Percentiles rank a stretch among this genome's conserved stretches.
Conservation (phyloP, 2,113 vertebrate genomes). For the Gymnorhina tibicen region DNA sequence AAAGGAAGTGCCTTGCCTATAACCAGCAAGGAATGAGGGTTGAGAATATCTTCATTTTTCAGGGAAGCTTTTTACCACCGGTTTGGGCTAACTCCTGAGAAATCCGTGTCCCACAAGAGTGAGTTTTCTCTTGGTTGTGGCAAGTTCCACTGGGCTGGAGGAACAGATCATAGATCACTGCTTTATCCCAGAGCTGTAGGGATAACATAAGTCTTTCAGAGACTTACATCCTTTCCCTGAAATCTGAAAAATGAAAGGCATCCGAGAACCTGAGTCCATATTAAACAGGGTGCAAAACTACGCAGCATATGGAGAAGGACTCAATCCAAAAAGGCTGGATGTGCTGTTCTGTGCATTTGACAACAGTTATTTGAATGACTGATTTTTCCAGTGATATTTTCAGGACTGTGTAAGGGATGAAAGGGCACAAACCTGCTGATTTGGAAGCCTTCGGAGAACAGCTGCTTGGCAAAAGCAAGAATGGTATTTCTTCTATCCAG, state of each 20-base stretch:
- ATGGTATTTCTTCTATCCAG: not conserved
- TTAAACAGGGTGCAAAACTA: not conserved
- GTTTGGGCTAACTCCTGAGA: not conserved
- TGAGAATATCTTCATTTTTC: not conserved
- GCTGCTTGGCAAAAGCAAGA: not conserved
- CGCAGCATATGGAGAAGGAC: fast-evolving
- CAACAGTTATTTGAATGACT: not conserved
- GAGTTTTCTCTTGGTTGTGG: not conserved
- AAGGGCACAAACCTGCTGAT: not conserved
- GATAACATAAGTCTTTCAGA: not conserved
- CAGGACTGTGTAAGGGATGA: not conserved
- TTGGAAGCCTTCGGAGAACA: not conserved
- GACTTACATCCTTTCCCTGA: not conserved
- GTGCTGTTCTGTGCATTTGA: not conserved
- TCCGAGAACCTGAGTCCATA: not conserved
- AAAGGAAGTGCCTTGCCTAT: not conserved
- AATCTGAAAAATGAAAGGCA: not conserved
- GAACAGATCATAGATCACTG: fast-evolving
- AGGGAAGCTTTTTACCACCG: not conserved
- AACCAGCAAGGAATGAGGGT: not conserved
- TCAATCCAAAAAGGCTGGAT: not conserved
- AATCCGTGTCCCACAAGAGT: not conserved
- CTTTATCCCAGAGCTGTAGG: not conserved
- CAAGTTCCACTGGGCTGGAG: not conserved
- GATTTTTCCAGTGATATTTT: not conserved